Percentiles rank a stretch among this genome's conserved stretches.
Conservation (phyloP, 2,888 invertebrate genomes). For the Heliconius ismenius region DNA sequence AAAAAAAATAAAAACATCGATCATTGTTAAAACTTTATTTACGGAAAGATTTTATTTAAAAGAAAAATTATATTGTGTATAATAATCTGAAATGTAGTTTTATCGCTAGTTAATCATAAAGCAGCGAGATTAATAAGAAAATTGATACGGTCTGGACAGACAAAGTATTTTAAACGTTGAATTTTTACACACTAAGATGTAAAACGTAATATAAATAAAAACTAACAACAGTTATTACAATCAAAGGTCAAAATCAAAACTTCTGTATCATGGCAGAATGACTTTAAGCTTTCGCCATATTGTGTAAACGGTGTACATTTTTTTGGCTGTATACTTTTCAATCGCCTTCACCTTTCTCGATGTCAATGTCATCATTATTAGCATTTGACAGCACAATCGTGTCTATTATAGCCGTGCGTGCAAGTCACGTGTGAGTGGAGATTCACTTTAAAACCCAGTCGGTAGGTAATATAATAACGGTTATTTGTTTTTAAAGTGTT, state of each 20-base stretch:
- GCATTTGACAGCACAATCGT: conserved; percentile 53
- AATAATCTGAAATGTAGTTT: background rate
- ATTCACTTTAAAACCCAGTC: conserved; percentile 28
- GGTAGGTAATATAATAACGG: conserved; percentile 30
- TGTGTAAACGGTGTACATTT: conserved; percentile 26
- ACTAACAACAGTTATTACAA: background rate
- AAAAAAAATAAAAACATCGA: background rate
- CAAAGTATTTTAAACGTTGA: background rate
- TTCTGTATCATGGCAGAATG: conserved; percentile 7
- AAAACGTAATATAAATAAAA: background rate
- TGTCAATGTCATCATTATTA: conserved; percentile 46
- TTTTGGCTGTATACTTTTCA: conserved; percentile 39
- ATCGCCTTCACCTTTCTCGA: conserved; percentile 39
- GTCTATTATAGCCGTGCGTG: conserved; percentile 35
- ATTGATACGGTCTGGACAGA: too few species aligned
- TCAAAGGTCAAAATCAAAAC: background rate
- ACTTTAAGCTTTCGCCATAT: conserved; percentile 25
- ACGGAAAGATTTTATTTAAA: background rate
- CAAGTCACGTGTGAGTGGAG: conserved; percentile 39
- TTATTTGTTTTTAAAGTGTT: conserved; percentile 16
- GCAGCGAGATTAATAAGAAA: background rate
- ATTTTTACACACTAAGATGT: background rate
- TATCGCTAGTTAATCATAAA: background rate
- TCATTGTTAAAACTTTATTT: background rate
- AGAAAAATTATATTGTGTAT: background rate